Evolutionary conservation across 2,113 vertebrate genomes (phyloP).

Genomic region (Lophochroa leadbeateri): DNA sequence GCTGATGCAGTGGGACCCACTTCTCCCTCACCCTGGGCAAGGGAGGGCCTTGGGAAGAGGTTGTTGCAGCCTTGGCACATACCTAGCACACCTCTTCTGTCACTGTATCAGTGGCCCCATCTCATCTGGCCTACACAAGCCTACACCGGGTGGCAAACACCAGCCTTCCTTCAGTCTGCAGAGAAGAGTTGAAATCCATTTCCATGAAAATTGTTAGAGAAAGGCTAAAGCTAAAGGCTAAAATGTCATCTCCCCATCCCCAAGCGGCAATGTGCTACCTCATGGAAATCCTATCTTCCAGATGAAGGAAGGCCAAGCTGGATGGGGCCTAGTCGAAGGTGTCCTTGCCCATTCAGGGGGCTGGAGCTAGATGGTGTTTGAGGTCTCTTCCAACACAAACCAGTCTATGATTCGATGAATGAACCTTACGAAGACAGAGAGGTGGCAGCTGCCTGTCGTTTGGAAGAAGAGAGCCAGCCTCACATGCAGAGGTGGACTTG

Average conservation of each 20-base stretch:
- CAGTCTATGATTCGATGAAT: not conserved
- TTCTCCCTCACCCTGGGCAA: accelerated
- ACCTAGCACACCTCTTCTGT: not conserved
- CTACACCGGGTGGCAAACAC: not conserved
- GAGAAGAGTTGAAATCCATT: not conserved
- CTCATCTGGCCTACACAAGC: not conserved
- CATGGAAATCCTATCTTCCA: not conserved
- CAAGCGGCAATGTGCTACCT: not conserved
- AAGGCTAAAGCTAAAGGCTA: not conserved
- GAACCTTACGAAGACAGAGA: not conserved
- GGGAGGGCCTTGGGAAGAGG: not conserved
- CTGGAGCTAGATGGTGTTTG: not conserved
- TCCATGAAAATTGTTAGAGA: not conserved
- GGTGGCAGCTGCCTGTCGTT: not conserved
- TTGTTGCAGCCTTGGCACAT: not conserved
- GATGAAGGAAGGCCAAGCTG: not conserved
- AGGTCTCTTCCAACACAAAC: not conserved
- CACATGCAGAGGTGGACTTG: not conserved
- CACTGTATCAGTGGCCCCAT: not conserved
- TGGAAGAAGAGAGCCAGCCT: not conserved
- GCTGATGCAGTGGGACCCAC: not conserved
- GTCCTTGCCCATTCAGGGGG: not conserved
- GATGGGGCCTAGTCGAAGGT: not conserved
- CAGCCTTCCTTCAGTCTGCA: not conserved
- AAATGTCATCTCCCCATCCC: not conserved